These are phyloP conservation scores for Oreonectes daqikongensis DNA, from an alignment of 2,797 vertebrate species.

Conservation along the genomic window DNA sequence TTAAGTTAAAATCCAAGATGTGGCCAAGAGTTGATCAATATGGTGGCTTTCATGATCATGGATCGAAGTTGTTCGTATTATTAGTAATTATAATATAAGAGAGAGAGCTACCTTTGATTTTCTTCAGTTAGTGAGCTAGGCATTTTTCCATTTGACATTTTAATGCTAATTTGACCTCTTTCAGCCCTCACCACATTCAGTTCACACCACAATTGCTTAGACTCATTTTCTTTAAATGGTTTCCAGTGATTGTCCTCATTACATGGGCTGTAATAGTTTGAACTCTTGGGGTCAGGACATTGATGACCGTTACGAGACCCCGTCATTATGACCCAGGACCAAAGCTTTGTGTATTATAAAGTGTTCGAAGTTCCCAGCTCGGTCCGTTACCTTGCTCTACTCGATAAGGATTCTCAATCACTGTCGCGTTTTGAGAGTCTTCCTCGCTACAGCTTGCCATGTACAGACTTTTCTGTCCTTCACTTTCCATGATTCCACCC, in stretches of 20 bases:
- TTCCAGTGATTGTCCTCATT: constrained; percentile 7
- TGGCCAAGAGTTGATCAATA: not conserved
- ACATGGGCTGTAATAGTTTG: not conserved
- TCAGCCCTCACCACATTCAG: not conserved
- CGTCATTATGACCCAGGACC: constrained; percentile 54
- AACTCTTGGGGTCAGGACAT: not conserved
- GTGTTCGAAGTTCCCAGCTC: constrained; percentile 64
- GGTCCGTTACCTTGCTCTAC: constrained; percentile 59
- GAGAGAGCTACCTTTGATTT: not conserved
- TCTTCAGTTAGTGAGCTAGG: not conserved
- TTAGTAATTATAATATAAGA: too few species aligned
- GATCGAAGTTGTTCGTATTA: too few species aligned
- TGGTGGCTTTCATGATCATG: not conserved
- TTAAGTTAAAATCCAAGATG: not conserved
- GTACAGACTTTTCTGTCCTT: constrained; percentile 60
- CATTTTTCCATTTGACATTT: not conserved
- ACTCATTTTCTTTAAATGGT: not conserved
- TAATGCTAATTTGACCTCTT: not conserved
- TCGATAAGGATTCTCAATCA: constrained; percentile 69
- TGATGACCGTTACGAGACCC: constrained; percentile 24
- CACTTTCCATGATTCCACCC: constrained; percentile 37
- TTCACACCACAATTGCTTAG: not conserved
- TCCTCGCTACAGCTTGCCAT: constrained; percentile 57
- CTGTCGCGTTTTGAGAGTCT: constrained; percentile 62
- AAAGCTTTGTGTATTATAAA: constrained; percentile 62